phyloP scores from a whole-genome alignment of 2,113 vertebrate genomes.

The Spizaetus ornatus region DNA sequence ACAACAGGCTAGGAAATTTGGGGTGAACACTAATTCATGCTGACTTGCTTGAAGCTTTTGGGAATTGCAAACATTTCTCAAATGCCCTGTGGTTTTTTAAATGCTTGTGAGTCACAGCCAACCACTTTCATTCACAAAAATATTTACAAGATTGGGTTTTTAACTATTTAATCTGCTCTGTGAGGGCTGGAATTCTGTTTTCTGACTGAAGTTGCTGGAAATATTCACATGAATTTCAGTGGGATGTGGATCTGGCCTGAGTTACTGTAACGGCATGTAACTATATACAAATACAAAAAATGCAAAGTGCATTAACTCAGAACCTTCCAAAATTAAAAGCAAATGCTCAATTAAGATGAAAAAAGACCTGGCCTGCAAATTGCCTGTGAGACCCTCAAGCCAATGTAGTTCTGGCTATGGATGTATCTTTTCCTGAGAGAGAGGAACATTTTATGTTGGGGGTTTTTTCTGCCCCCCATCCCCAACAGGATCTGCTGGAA shows the following conservation, averaged over 20 bases:
- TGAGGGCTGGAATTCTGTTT: neutral
- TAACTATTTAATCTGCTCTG: neutral
- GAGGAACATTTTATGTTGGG: neutral
- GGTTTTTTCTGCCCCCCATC: neutral
- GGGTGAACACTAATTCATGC: neutral
- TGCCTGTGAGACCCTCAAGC: neutral
- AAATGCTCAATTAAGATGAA: slow-evolving; percentile 35
- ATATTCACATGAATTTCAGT: neutral
- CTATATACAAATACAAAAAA: neutral
- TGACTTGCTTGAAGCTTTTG: neutral
- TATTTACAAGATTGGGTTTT: neutral
- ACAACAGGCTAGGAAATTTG: neutral
- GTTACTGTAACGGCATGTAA: neutral
- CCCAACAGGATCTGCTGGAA: neutral
- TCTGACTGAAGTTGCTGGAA: neutral
- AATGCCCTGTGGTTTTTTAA: neutral
- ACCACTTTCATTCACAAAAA: slow-evolving; percentile 18
- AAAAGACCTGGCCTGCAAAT: neutral
- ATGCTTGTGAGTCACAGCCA: neutral
- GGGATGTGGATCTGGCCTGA: neutral
- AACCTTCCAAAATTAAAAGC: slow-evolving; percentile 27
- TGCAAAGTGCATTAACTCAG: neutral
- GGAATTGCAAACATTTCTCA: neutral
- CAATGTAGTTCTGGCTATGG: neutral
- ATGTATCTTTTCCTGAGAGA: neutral